Evolutionary conservation across 1,140 invertebrate genomes (phyloP).

Genomic region (Pogonomyrmex barbatus): DNA sequence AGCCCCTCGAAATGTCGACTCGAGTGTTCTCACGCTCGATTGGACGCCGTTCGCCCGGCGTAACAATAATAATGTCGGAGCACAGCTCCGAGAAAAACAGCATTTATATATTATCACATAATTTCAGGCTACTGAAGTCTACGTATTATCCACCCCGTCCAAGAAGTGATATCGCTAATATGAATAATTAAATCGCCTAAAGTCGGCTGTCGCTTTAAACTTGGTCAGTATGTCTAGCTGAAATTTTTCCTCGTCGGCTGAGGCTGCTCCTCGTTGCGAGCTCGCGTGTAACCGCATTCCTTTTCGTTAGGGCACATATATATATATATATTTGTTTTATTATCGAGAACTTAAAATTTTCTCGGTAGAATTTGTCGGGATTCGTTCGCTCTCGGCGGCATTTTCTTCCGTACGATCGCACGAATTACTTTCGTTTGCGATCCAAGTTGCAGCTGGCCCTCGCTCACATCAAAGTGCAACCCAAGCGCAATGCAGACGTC

Average conservation of each 20-base stretch:
- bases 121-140: slow-evolving; percentile 82
- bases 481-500: slow-evolving; percentile 50
- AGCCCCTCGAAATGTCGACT: not conserved
- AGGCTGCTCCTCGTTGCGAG: slow-evolving; percentile 28
- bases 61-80: slow-evolving; percentile 83
- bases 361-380: slow-evolving; percentile 1
- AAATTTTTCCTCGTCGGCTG: not conserved
- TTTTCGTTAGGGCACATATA: not conserved
- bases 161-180: slow-evolving; percentile 56
- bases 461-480: slow-evolving; percentile 1
- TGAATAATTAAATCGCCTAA: slow-evolving; percentile 67
- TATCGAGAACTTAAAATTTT: not conserved
- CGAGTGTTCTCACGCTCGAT: not conserved
- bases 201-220: slow-evolving; percentile 67
- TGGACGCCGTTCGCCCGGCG: slow-evolving; percentile 49
- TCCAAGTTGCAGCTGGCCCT: not conserved
- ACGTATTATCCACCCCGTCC: slow-evolving; percentile 48
- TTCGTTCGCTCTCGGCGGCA: not conserved
- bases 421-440: not conserved
- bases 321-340: not conserved
- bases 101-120: slow-evolving; percentile 82
- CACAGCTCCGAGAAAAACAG: slow-evolving; percentile 84
- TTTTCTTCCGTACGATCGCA: not conserved
- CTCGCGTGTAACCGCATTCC: not conserved
- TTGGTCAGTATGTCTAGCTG: slow-evolving; percentile 72